Conservation (phyloP, 2,113 vertebrate species). For the Aspidoscelis tigris region DNA sequence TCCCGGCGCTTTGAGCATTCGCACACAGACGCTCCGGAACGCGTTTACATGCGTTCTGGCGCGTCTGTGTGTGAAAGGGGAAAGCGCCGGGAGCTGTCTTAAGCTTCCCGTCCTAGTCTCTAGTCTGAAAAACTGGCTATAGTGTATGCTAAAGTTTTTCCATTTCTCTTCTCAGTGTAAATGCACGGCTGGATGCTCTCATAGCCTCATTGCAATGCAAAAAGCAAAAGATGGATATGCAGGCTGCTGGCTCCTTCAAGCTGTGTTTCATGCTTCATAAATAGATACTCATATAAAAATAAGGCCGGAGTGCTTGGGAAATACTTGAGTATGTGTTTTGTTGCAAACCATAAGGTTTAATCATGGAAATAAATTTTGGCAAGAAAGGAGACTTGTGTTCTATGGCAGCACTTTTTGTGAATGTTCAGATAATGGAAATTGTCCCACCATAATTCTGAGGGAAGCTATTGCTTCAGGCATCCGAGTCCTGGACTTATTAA, state of each 20-base stretch:
- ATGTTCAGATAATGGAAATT: not conserved
- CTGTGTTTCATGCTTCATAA: not conserved
- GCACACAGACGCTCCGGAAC: no score
- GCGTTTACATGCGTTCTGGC: no score
- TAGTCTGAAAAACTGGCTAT: not conserved
- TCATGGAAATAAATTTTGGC: not conserved
- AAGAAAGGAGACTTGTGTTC: not conserved
- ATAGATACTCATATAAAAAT: not conserved
- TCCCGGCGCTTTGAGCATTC: no score
- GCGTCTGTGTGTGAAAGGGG: no score
- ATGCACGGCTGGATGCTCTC: not conserved
- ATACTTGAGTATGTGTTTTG: not conserved
- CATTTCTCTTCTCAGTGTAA: not conserved
- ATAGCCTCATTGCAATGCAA: not conserved
- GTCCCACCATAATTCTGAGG: not conserved
- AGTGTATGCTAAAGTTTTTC: not conserved
- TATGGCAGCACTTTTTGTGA: not conserved
- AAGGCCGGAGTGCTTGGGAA: not conserved
- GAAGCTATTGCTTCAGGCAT: not conserved
- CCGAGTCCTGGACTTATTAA: not conserved
- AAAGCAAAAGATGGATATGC: not conserved
- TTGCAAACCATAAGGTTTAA: not conserved
- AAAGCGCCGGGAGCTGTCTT: no score
- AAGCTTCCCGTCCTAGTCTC: no score
- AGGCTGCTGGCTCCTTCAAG: not conserved